Evolutionary conservation across 2,888 invertebrate species (phyloP), one percentile per base, ranked within the genome.

Genomic region (Molorchus minor): DNA sequence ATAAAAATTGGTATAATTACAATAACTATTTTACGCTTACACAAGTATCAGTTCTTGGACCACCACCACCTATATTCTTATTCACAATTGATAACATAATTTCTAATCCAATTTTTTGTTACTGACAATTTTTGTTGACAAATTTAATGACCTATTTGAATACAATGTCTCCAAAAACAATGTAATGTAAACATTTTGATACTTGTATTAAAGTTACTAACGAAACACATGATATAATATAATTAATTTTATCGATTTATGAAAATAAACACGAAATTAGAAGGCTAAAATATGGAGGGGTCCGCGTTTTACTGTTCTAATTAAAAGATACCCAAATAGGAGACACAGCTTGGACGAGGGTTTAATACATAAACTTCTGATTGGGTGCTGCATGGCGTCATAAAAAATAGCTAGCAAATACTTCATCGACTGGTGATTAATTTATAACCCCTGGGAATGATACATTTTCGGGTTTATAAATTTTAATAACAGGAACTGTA

Each of bases 251-350:
- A 25, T 58, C 65, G 66, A 71, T 68, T 70, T 66, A 71, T n/a
- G 68, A 69, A 71, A 69, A 65, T 70, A 69, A 69, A 69, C 67
- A 64, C 69, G 65, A 68, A 64, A 64, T 59, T 62, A 63, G 65
- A 68, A 61, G 58, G 61, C 51, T 61, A 58, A 58, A 59, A 46
- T 53, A 61, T 54, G 53, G 45, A 58, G 60, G 69, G 70, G 67
- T 60, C n/a, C n/a, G n/a, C 68, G 69, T 75, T 75, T 75, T 75
- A 75, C 73, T 69, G 74, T 70, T 75, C 73, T 74, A 76, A 76
- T 76, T 75, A 76, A 76, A 75, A 74, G 75, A 75, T 75, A 75
- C 73, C 74, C 71, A 73, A 74, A 74, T 47, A 45, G 59, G 43
- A 56, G 72, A 71, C 70, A 72, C 71, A 69, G 67, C 70, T 65